Percentiles rank a stretch among this genome's conserved stretches.
These are phyloP conservation scores for Coenonympha glycerion DNA, from an alignment of 2,888 invertebrate genomes.

Conservation along the genomic window DNA sequence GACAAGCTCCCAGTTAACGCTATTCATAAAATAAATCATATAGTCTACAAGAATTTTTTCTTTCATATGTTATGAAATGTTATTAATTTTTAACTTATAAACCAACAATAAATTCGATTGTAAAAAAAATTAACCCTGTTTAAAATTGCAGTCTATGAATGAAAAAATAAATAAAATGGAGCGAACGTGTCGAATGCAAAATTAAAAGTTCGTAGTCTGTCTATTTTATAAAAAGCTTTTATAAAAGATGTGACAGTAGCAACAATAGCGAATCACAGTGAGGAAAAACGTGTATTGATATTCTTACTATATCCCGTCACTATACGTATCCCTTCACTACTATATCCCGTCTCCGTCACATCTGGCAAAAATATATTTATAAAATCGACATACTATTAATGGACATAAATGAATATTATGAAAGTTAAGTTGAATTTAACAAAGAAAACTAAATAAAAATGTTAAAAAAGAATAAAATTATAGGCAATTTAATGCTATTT, in stretches of 20 bases:
- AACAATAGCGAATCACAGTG: too few relatives aligned
- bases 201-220: too few relatives aligned
- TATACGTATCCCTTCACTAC: too few relatives aligned
- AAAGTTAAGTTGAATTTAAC: neutral
- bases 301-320: too few relatives aligned
- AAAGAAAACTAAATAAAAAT: constrained; percentile 4
- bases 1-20: too few relatives aligned
- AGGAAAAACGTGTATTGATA: too few relatives aligned
- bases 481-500: constrained; percentile 31
- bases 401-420: neutral
- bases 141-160: neutral
- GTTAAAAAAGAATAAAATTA: constrained; percentile 11
- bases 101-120: neutral
- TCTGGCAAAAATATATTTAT: too few relatives aligned
- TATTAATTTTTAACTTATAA: neutral
- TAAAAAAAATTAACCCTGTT: neutral
- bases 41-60: too few relatives aligned
- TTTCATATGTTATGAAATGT: constrained; percentile 1
- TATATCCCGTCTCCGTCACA: too few relatives aligned
- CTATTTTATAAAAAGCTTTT: too few relatives aligned
- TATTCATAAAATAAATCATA: too few relatives aligned
- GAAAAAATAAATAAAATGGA: neutral
- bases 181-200: constrained; percentile 2
- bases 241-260: too few relatives aligned
- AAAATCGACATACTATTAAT: neutral